Evolutionary conservation across 2,888 invertebrate genomes (phyloP).

Genomic region (Amphipyra tragopoginis): DNA sequence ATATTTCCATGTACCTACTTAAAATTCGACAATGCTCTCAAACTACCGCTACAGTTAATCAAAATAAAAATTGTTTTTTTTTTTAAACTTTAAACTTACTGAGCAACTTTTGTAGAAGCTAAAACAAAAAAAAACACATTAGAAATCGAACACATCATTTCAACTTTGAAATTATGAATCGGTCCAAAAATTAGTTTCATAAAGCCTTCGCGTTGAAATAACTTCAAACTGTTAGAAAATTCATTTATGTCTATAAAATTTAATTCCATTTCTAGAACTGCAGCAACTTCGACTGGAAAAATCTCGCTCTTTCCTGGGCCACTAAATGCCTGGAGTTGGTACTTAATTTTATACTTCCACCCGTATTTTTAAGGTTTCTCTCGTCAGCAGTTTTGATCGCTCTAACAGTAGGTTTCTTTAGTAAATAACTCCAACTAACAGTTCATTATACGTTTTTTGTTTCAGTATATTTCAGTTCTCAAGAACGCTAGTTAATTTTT

Average conservation of each 20-base stretch:
- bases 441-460: constrained; percentile 12
- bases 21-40: no score
- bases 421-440: constrained; percentile 8
- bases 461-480: constrained; percentile 14
- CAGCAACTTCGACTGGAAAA: not conserved
- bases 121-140: no score
- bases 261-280: not conserved
- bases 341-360: constrained; percentile 4
- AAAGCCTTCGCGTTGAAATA: not conserved
- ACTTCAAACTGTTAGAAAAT: not conserved
- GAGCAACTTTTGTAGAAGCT: no score
- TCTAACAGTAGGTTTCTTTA: constrained; percentile 14
- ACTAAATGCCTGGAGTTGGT: constrained; percentile 9
- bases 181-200: not conserved
- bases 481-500: constrained; percentile 13
- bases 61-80: no score
- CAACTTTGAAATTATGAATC: no score
- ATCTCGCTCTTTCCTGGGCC: not conserved
- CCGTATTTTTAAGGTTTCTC: constrained; percentile 23
- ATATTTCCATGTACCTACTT: no score
- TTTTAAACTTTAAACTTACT: no score
- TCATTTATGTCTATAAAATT: not conserved
- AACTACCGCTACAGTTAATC: no score
- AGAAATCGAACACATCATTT: no score
- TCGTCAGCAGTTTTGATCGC: constrained; percentile 10